Conservation (phyloP, 2,797 vertebrate genomes). For the Cyclura pinguis region DNA sequence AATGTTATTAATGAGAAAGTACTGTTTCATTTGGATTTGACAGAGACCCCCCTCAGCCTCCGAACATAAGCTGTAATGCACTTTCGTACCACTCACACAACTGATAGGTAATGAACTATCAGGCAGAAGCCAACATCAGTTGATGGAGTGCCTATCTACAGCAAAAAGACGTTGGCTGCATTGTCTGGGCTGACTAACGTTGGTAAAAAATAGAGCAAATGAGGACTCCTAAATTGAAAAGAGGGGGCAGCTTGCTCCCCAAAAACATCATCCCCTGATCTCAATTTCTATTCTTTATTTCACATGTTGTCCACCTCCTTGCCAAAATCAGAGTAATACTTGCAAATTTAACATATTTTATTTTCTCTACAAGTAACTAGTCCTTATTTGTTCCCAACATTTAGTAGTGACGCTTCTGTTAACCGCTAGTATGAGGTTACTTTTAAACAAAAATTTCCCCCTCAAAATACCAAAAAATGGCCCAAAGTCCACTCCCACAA, state of each 20-base stretch:
- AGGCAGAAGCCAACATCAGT: constrained; percentile 67
- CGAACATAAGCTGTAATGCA: constrained; percentile 71
- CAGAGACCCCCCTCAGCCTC: constrained; percentile 69
- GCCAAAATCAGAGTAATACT: not conserved
- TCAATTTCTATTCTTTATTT: not conserved
- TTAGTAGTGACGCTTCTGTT: no score
- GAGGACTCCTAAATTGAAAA: not conserved
- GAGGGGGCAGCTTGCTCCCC: not conserved
- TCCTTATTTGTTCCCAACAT: no score
- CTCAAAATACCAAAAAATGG: no score
- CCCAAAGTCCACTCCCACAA: no score
- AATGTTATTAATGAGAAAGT: constrained; percentile 69
- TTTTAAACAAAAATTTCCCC: no score
- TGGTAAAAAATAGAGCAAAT: constrained; percentile 42
- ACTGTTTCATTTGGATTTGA: constrained; percentile 60
- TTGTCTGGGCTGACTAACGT: constrained; percentile 59
- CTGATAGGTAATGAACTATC: constrained; percentile 72
- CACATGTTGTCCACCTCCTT: not conserved
- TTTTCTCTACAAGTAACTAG: no score
- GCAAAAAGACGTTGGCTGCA: constrained; percentile 67
- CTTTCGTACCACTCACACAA: constrained; percentile 49
- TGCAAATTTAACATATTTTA: no score
- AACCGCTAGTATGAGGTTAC: no score
- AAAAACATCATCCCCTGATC: not conserved
- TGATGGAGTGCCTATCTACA: constrained; percentile 68